Conservation (phyloP, 2,888 invertebrate species). For the Meiosimyza platycephala region DNA sequence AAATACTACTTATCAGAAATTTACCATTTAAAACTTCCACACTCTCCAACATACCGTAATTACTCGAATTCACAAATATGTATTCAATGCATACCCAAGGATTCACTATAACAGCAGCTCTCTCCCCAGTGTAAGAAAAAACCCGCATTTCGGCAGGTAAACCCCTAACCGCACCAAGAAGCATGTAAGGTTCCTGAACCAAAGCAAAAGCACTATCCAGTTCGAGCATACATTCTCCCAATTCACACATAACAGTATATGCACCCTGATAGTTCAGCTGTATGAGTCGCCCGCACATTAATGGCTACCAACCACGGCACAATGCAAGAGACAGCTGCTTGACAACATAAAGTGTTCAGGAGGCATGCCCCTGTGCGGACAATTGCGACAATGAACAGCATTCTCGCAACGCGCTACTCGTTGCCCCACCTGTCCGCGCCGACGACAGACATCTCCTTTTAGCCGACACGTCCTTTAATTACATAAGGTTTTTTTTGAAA, state of each 20-base stretch:
- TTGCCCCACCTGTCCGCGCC: slow-evolving; percentile 33
- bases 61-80: slow-evolving; percentile 1
- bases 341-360: slow-evolving; percentile 42
- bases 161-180: not conserved
- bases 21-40: slow-evolving; percentile 7
- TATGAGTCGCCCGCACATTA: not conserved
- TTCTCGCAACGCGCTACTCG: slow-evolving; percentile 23
- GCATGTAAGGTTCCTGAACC: slow-evolving; percentile 21
- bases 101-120: slow-evolving; percentile 22
- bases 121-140: not conserved
- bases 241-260: slow-evolving; percentile 11
- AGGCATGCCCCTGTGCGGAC: slow-evolving; percentile 36
- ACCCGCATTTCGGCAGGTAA: not conserved
- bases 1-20: not conserved
- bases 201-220: not conserved
- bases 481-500: too few relatives aligned
- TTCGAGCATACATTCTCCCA: not conserved
- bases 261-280: slow-evolving; percentile 22
- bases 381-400: slow-evolving; percentile 39
- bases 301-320: slow-evolving; percentile 1
- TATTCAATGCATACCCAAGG: not conserved
- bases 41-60: not conserved
- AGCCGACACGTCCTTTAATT: too few relatives aligned
- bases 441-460: slow-evolving; percentile 30
- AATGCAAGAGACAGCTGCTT: slow-evolving; percentile 27